Base-by-base conservation (phyloP, 1,140 invertebrate genomes). In the Lineus longissimus region DNA sequence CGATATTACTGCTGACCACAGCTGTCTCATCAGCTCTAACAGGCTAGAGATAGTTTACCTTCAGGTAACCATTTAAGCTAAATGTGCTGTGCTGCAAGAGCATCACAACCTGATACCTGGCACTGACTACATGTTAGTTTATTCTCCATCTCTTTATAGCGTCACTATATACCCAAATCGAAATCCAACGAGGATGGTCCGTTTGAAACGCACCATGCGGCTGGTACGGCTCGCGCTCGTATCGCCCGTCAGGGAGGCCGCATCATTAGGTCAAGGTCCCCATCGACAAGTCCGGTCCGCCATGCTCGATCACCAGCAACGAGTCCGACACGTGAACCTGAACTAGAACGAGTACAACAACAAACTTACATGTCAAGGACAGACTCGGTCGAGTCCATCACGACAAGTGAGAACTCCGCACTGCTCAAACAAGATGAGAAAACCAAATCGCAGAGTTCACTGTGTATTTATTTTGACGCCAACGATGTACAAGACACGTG, bases 401-500 rank as follows among this genome's bases (percentile, higher is more conserved):
- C 83, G 78, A 85, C 76, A 66, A 86, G 84, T 61, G 88, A 87
- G 77, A 86, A 84, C 78, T 86, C 86, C 33, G 84, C 86, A 0
- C 67, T 85, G 1, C 60, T 85, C 15, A 82, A 78, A 47, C 81
- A 82, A 13, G 82, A 82, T n/a, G 85, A 86, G 23, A 74, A 82
- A 81, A 85, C 82, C 2, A 82, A 84, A 11, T 89, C 88, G 2
- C 86, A 88, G 65, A 86, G 87, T 71, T 89, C 88, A 0, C 75
- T 90, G 1, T 68, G 89, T 56, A 86, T 89, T 82, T 85, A 87
- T 0, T 89, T 89, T 75, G 87, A 88, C 69, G 84, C 83, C 22
- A 87, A 88, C 75, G 89, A 91, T 73, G 88, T 73, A n/a, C 71
- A 90, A 74, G 88, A 90, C 73, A 90, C 88, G 0, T 82, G 89